phyloP scores from a whole-genome alignment of 1,140 invertebrate genomes.

The Epicauta chinensis region DNA sequence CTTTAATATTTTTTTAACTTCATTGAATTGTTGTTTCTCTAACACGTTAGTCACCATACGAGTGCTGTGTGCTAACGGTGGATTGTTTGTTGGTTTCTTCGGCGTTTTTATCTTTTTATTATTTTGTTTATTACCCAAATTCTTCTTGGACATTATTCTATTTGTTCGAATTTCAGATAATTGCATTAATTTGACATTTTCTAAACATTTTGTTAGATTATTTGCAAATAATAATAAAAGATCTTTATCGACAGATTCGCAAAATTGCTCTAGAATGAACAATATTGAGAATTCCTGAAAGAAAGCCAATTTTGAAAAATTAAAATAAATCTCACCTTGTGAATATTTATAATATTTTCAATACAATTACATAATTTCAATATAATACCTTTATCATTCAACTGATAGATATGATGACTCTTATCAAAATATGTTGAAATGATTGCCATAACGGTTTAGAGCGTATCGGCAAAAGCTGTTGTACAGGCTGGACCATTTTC shows the following conservation, averaged over 20 bases:
- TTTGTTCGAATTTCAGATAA: not conserved
- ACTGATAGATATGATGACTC: too few relatives aligned
- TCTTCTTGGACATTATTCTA: too few relatives aligned
- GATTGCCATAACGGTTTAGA: too few relatives aligned
- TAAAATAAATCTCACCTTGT: not conserved
- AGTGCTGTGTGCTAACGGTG: not conserved
- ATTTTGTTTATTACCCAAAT: too few relatives aligned
- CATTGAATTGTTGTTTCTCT: not conserved
- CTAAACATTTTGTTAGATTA: conserved; percentile 1
- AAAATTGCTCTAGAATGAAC: not conserved
- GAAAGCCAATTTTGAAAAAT: too few relatives aligned
- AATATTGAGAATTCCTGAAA: conserved; percentile 3
- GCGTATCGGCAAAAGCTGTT: too few relatives aligned
- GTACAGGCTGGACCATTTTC: too few relatives aligned
- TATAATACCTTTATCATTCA: too few relatives aligned
- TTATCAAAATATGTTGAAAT: too few relatives aligned
- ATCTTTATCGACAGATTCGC: not conserved
- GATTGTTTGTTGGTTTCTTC: not conserved
- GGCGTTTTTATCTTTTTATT: too few relatives aligned
- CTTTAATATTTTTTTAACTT: too few relatives aligned
- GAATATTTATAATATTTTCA: conserved; percentile 1
- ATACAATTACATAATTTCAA: conserved; percentile 3
- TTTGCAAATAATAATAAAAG: conserved; percentile 1
- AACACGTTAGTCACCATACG: not conserved
- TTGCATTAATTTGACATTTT: conserved; percentile 4